Conservation (phyloP, 2,888 invertebrate genomes). For the Drosophila colorata region DNA sequence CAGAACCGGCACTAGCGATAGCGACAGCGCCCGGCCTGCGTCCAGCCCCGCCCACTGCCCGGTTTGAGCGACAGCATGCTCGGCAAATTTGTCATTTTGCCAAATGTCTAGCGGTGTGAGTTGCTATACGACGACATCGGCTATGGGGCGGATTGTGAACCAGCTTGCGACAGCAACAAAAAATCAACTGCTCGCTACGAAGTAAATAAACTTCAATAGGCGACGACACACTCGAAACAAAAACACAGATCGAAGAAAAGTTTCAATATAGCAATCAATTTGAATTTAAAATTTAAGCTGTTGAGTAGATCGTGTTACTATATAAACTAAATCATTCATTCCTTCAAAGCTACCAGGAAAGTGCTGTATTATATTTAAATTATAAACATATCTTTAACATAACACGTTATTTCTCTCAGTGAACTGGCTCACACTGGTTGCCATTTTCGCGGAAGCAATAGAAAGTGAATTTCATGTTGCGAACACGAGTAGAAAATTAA, state of each 20-base stretch:
- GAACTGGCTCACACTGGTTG: conserved; percentile 51
- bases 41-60: conserved; percentile 34
- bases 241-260: background rate
- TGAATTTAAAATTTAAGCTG: background rate
- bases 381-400: background rate
- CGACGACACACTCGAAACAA: conserved; percentile 12
- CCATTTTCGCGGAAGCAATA: conserved; percentile 27
- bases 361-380: too few relatives aligned
- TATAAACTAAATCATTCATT: background rate
- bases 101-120: conserved; percentile 69
- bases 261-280: too few relatives aligned
- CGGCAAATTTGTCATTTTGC: conserved; percentile 83
- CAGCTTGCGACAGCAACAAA: conserved; percentile 19
- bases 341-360: background rate
- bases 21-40: conserved; percentile 19
- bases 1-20: background rate
- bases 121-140: conserved; percentile 44
- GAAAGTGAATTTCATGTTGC: conserved; percentile 54
- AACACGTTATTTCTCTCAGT: conserved; percentile 23
- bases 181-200: conserved; percentile 32
- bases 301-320: background rate
- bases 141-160: conserved; percentile 13
- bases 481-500: conserved; percentile 78
- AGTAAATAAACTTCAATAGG: conserved; percentile 70
- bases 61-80: conserved; percentile 63